Conservation (phyloP, 37 sponge, comb jelly and placozoan species). For the Crambe crambe region DNA sequence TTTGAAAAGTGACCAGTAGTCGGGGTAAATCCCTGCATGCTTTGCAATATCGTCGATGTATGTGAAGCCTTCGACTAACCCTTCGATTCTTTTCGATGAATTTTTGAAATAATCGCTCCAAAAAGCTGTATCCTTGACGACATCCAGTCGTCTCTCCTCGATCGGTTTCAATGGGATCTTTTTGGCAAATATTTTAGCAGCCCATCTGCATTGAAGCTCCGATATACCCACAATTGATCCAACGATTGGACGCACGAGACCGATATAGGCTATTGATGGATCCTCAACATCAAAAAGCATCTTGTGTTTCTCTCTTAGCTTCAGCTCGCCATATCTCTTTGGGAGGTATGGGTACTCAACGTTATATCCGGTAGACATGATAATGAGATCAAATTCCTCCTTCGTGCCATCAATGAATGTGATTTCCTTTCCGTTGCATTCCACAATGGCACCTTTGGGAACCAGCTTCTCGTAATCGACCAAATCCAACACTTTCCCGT, state of each 20-base stretch:
- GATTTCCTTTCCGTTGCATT: slow-evolving; percentile 56
- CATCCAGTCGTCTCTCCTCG: slow-evolving; percentile 37
- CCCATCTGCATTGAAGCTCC: slow-evolving; percentile 89
- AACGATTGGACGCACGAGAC: slow-evolving; percentile 80
- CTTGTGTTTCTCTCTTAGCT: slow-evolving; percentile 71
- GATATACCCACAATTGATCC: slow-evolving; percentile 78
- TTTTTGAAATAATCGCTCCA: slow-evolving; percentile 67
- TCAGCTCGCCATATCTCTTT: slow-evolving; percentile 42
- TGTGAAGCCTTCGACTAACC: slow-evolving; percentile 74
- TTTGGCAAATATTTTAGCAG: slow-evolving; percentile 69
- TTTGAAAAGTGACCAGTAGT: slow-evolving; percentile 73
- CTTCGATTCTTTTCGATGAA: slow-evolving; percentile 49
- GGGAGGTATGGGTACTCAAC: slow-evolving; percentile 64
- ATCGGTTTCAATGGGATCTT: slow-evolving; percentile 44
- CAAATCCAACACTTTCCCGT: slow-evolving; percentile 67
- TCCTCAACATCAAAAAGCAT: slow-evolving; percentile 79
- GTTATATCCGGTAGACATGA: slow-evolving; percentile 76
- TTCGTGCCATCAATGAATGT: slow-evolving; percentile 64
- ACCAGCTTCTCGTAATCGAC: slow-evolving; percentile 76
- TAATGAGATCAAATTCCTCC: slow-evolving; percentile 75
- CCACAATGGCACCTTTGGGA: slow-evolving; percentile 66
- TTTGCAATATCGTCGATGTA: slow-evolving; percentile 80
- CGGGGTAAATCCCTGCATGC: slow-evolving; percentile 79
- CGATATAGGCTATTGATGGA: slow-evolving; percentile 81
- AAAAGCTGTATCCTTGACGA: slow-evolving; percentile 40